A percentile compares a stretch with the other conserved stretches of the same genome.
These are phyloP conservation scores for Yasuhikotakia modesta DNA, from an alignment of 2,797 vertebrate species.

Conservation along the genomic window DNA sequence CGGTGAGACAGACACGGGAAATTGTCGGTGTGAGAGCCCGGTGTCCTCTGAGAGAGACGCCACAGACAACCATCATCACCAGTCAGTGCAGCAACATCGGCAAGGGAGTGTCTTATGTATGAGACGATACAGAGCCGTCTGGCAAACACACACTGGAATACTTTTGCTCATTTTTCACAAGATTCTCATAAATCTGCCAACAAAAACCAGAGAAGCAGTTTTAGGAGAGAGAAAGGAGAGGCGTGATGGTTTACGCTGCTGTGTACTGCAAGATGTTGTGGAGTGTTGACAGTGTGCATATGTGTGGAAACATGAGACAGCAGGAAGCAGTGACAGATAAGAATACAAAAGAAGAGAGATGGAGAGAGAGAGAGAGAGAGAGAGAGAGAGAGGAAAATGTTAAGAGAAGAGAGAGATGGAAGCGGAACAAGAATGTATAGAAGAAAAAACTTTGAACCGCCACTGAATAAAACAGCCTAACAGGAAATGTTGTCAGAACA, in stretches of 20 bases:
- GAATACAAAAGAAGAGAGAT: slow-evolving; percentile 43
- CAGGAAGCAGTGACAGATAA: slow-evolving; percentile 52
- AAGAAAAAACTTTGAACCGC: not conserved
- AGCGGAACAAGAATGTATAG: slow-evolving; percentile 14
- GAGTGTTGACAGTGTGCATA: slow-evolving; percentile 51
- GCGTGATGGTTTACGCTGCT: slow-evolving; percentile 11
- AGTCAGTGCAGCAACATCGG: not conserved
- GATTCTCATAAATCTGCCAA: slow-evolving; percentile 30
- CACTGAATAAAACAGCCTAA: not conserved
- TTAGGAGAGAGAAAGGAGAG: not conserved
- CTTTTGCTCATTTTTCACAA: slow-evolving; percentile 31
- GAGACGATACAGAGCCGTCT: slow-evolving; percentile 12
- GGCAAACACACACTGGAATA: slow-evolving; percentile 24
- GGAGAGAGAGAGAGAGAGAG: not conserved
- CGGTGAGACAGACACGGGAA: not conserved
- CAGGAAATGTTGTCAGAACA: too few relatives aligned
- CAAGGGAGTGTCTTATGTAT: not conserved
- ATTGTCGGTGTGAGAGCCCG: slow-evolving; percentile 12
- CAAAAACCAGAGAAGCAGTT: slow-evolving; percentile 20
- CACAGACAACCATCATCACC: slow-evolving; percentile 41
- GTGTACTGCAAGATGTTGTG: slow-evolving; percentile 44
- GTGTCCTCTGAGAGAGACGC: not conserved
- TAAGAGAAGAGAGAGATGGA: slow-evolving; percentile 5
- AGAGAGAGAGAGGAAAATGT: slow-evolving; percentile 2
- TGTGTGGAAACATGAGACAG: slow-evolving; percentile 51